A percentile compares a stretch with the other conserved stretches of the same genome.
Conservation (phyloP, 92 coral and sea anemone species). For the Parazoanthus swiftii region DNA sequence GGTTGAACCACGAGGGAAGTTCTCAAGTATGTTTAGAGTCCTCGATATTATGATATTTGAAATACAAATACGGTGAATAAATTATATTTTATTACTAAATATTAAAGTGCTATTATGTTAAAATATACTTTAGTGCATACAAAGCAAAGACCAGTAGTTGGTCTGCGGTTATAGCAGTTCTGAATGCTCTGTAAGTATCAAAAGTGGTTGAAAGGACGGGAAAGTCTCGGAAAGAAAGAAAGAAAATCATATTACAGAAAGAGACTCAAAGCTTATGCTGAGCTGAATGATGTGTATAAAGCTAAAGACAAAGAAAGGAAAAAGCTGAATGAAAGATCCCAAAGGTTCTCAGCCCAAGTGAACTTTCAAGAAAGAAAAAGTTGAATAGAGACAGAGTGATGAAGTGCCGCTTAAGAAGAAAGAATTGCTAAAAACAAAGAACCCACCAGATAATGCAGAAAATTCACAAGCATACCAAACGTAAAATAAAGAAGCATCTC, state of each 20-base stretch:
- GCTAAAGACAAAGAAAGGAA: slow-evolving; percentile 20
- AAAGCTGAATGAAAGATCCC: not conserved
- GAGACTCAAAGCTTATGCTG: slow-evolving; percentile 1
- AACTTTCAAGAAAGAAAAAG: not conserved
- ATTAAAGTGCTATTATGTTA: too few relatives aligned
- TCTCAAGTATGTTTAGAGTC: slow-evolving; percentile 24
- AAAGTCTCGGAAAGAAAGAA: slow-evolving; percentile 17
- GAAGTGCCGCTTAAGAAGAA: too few relatives aligned
- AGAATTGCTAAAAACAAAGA: too few relatives aligned
- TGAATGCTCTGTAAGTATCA: not conserved
- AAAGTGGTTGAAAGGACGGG: slow-evolving; percentile 9
- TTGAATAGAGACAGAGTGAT: not conserved
- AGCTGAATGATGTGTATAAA: not conserved
- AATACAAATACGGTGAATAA: too few relatives aligned
- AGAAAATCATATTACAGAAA: slow-evolving; percentile 2
- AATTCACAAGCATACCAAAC: too few relatives aligned
- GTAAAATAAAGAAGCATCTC: too few relatives aligned
- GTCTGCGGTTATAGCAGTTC: slow-evolving; percentile 23
- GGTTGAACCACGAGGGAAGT: slow-evolving; percentile 66
- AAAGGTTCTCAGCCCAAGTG: slow-evolving; percentile 7
- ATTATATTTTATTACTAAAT: too few relatives aligned
- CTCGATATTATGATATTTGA: too few relatives aligned
- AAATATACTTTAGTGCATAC: too few relatives aligned
- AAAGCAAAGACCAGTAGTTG: slow-evolving; percentile 26
- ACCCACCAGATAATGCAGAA: too few relatives aligned